A percentile compares a stretch with the other conserved stretches of the same genome.
Evolutionary conservation across 92 coral and sea anemone species (phyloP).

Genomic region (Phenganax marumi): DNA sequence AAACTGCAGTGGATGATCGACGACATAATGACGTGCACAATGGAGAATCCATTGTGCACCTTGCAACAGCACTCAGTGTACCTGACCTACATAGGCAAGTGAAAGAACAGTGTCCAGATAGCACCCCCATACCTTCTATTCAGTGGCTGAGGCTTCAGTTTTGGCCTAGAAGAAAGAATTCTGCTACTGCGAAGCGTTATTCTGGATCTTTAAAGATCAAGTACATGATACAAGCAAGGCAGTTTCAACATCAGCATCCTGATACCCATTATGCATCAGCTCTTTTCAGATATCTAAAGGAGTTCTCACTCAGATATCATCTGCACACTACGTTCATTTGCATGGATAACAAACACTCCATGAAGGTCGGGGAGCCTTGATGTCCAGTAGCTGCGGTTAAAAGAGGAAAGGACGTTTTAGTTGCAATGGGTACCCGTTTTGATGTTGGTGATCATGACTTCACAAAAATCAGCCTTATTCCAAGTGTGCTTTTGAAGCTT

Average conservation of each 20-base stretch:
- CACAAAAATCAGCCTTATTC: slow-evolving; percentile 34
- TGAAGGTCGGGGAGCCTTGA: slow-evolving; percentile 37
- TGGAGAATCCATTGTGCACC: slow-evolving; percentile 34
- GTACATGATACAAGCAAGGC: slow-evolving; percentile 49
- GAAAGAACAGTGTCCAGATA: slow-evolving; percentile 36
- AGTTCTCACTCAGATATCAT: slow-evolving; percentile 34
- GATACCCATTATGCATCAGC: slow-evolving; percentile 45
- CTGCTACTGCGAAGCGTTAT: slow-evolving; percentile 41
- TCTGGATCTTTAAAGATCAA: slow-evolving; percentile 37
- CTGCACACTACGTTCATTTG: not conserved
- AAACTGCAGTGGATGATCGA: slow-evolving; percentile 53
- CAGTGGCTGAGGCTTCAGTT: slow-evolving; percentile 53
- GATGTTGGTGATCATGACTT: slow-evolving; percentile 47
- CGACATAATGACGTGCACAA: slow-evolving; percentile 31
- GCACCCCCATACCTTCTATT: slow-evolving; percentile 45
- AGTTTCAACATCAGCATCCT: slow-evolving; percentile 34
- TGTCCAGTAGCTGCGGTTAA: slow-evolving; percentile 46
- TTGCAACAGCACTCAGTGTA: slow-evolving; percentile 45
- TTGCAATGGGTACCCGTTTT: slow-evolving; percentile 10
- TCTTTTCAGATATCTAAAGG: slow-evolving; percentile 45
- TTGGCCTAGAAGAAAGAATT: slow-evolving; percentile 45
- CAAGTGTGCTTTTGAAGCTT: slow-evolving; percentile 29
- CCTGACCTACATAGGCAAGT: slow-evolving; percentile 42
- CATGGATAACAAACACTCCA: slow-evolving; percentile 37
- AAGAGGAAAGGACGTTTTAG: slow-evolving; percentile 35